Evolutionary conservation across 2,797 vertebrate genomes (phyloP).

Genomic region (Galagoides demidoff): DNA sequence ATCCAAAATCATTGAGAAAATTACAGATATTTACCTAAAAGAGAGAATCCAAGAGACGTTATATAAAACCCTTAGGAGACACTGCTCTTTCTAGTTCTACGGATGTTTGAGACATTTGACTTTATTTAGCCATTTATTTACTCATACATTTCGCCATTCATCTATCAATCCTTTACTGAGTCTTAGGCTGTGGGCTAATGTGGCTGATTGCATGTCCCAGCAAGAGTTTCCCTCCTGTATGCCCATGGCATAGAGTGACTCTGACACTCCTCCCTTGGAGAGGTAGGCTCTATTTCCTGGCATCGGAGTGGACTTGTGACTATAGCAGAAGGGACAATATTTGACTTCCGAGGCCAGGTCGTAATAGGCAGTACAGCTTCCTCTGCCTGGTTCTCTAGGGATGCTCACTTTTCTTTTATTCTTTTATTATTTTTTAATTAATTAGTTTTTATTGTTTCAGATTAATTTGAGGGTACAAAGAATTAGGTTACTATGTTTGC

Average conservation of each 20-base stretch:
- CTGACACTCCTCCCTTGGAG: neutral
- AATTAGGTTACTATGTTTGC: too few relatives aligned
- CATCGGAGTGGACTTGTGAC: neutral
- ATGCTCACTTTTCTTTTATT: neutral
- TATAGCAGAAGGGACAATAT: neutral
- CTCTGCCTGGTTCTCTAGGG: neutral
- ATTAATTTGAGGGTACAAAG: too few relatives aligned
- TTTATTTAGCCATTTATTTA: neutral
- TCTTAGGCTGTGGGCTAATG: neutral
- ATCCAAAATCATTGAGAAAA: constrained; percentile 33
- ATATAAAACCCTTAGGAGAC: neutral
- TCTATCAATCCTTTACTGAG: neutral
- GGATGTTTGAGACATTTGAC: neutral
- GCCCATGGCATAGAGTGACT: neutral
- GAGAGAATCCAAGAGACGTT: neutral
- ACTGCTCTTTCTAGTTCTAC: neutral
- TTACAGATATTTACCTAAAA: neutral
- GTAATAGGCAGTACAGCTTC: neutral
- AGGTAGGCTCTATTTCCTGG: neutral
- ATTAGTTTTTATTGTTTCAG: too few relatives aligned
- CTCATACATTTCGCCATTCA: neutral
- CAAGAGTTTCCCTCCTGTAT: too few relatives aligned
- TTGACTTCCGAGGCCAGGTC: neutral
- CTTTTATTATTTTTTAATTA: too few relatives aligned
- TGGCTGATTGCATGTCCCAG: neutral